phyloP scores from a whole-genome alignment of 2,113 vertebrate species.

The Podarcis raffonei region DNA sequence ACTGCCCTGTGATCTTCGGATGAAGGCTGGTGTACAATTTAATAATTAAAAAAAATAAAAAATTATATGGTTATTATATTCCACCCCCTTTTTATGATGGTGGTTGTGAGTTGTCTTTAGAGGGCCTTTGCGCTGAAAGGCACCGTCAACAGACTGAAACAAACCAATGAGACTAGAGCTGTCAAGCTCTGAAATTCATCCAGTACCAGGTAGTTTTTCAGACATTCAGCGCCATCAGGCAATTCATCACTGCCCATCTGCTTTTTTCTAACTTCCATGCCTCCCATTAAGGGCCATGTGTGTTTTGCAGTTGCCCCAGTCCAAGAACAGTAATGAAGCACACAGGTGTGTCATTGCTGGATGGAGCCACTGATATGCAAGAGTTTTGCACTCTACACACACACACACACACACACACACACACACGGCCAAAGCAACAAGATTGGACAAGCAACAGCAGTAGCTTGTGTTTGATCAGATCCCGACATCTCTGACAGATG shows the following conservation, averaged over 20 bases:
- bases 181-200: neutral
- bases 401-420: neutral
- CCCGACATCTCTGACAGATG: neutral
- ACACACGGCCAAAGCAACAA: neutral
- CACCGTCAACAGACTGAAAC: neutral
- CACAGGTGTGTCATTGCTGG: neutral
- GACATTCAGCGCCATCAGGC: neutral
- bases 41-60: too few species aligned
- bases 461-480: neutral
- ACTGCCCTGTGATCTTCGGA: too few species aligned
- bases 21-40: too few species aligned
- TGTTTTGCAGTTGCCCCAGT: neutral
- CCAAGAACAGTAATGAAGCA: neutral
- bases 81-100: too few species aligned
- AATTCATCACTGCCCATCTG: neutral
- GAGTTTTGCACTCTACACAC: neutral
- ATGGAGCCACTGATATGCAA: neutral
- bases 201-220: neutral
- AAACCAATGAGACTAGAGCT: neutral
- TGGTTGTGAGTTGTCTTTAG: neutral
- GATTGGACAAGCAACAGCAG: neutral
- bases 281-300: neutral
- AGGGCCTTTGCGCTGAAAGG: neutral
- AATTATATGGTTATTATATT: too few species aligned
- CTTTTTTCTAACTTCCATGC: neutral